Evolutionary conservation across 1,140 invertebrate genomes (phyloP).

Genomic region (Littorina saxatilis): DNA sequence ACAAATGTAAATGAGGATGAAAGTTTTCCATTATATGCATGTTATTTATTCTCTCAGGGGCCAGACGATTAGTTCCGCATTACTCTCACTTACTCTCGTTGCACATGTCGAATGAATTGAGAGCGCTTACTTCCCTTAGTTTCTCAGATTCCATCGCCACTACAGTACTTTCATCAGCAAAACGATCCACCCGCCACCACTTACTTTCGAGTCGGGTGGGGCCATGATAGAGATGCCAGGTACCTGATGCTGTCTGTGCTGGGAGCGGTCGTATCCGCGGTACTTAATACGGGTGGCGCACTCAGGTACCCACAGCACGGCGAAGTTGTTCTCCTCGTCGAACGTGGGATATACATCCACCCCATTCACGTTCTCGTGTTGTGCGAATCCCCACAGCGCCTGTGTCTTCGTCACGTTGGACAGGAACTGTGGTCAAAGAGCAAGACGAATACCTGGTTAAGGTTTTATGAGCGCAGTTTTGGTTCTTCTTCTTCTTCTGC

Average conservation of each 20-base stretch:
- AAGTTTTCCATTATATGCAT: not conserved
- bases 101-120: too few relatives aligned
- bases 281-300: conserved; percentile 28
- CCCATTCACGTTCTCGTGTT: not conserved
- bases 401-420: not conserved
- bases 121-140: too few relatives aligned
- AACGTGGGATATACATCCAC: conserved; percentile 12
- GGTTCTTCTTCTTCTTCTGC: too few relatives aligned
- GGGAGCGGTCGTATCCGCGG: not conserved
- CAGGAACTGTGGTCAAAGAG: not conserved
- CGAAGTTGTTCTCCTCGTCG: conserved; percentile 31
- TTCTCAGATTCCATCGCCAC: too few relatives aligned
- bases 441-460: too few relatives aligned
- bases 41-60: not conserved
- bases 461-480: too few relatives aligned
- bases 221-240: conserved; percentile 13
- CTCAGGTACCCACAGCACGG: conserved; percentile 4
- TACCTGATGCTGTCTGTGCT: not conserved
- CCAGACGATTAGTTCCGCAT: too few relatives aligned
- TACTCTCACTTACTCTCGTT: too few relatives aligned
- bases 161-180: not conserved
- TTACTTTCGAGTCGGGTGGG: not conserved
- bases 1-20: not conserved
- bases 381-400: not conserved
- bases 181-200: not conserved